phyloP scores from a whole-genome alignment of 2,797 vertebrate species.

The Gymnoscopelus microlampas region DNA sequence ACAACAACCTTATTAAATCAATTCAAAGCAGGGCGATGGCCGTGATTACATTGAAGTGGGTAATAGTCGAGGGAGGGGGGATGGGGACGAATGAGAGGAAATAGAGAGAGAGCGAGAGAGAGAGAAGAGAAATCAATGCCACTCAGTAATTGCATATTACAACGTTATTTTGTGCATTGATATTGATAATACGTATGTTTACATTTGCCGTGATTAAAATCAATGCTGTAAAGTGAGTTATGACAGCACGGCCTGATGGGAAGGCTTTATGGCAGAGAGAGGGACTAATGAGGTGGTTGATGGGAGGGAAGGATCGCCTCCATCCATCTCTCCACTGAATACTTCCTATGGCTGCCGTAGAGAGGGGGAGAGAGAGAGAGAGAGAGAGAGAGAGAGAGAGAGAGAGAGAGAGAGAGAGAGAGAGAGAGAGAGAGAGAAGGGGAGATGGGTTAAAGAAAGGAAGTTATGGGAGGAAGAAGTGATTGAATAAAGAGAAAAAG shows the following conservation, averaged over 20 bases:
- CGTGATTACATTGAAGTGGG: conserved; percentile 85
- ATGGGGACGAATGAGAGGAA: conserved; percentile 5
- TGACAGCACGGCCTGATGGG: conserved; percentile 81
- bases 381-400: conserved; percentile 20
- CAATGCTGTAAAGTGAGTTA: conserved; percentile 88
- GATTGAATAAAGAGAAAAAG: no score
- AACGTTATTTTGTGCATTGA: conserved; percentile 90
- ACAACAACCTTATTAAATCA: conserved; percentile 94
- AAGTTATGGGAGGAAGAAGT: no score
- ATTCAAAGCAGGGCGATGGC: conserved; percentile 75
- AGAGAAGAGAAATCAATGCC: conserved; percentile 89
- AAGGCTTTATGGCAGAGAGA: conserved; percentile 80
- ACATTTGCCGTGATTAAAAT: conserved; percentile 92
- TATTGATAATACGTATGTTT: conserved; percentile 97
- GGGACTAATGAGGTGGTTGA: conserved; percentile 84
- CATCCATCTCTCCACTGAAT: conserved; percentile 77
- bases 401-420: conserved; percentile 1
- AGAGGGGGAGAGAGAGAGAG: conserved; percentile 1
- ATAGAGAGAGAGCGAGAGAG: conserved; percentile 29
- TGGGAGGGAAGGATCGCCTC: conserved; percentile 77
- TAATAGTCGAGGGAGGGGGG: conserved; percentile 3
- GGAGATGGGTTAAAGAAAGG: background rate
- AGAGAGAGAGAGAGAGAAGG: background rate
- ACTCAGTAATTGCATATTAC: conserved; percentile 95
- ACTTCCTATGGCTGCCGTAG: conserved; percentile 55